phyloP scores from a whole-genome alignment of 2,113 vertebrate genomes.

The Rattus norvegicus region GRCr8 NC_086026.1:90898501-90899000 shows the following conservation, averaged over 20 bases:
- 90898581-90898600: not conserved
- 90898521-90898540: accelerated
- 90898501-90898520: not conserved
- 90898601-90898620: not conserved
- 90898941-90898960: no score
- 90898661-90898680: not conserved
- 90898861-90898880: not conserved
- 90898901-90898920: not conserved
- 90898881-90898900: conserved; percentile 2
- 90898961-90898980: no score
- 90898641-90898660: not conserved
- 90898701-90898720: not conserved
- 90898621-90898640: not conserved
- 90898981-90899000: no score
- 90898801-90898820: not conserved
- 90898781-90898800: not conserved
- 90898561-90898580: accelerated
- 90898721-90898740: not conserved
- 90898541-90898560: not conserved
- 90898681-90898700: not conserved
- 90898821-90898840: not conserved
- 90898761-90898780: not conserved
- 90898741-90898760: not conserved
- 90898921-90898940: no score
- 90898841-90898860: not conserved